A percentile compares a stretch with the other conserved stretches of the same genome.
Conservation (phyloP, 2,113 vertebrate genomes). For the human region DNA sequence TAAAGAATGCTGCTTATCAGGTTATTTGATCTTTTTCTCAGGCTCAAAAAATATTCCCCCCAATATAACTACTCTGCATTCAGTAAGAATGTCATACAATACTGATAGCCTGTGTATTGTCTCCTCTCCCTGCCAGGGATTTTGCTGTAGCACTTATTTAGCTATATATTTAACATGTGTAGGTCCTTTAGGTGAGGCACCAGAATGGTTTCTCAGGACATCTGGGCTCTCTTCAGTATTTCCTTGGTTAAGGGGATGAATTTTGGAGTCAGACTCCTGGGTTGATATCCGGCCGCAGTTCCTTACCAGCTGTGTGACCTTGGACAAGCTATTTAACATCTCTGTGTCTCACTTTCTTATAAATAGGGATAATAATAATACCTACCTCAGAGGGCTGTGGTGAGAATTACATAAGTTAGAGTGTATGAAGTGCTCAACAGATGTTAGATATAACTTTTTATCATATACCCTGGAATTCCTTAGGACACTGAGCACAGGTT, state of each 20-base stretch:
- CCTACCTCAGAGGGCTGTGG: background rate
- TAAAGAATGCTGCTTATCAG: background rate
- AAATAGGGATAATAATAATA: background rate
- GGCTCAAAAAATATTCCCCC: background rate
- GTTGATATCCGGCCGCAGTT: background rate
- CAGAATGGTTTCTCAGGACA: background rate
- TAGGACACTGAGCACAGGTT: background rate
- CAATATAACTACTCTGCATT: background rate
- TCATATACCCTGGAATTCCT: background rate
- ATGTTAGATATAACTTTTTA: background rate
- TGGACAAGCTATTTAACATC: background rate
- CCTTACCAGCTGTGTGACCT: background rate
- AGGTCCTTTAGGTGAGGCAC: background rate
- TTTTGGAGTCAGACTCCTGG: conserved; percentile 2
- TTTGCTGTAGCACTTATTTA: background rate
- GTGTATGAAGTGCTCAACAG: background rate
- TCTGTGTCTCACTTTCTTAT: background rate
- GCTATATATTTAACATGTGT: background rate
- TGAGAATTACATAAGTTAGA: background rate
- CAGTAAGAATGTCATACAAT: background rate
- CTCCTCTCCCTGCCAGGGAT: background rate
- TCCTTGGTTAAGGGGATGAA: background rate
- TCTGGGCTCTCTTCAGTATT: background rate
- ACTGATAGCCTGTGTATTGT: background rate
- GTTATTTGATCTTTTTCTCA: conserved; percentile 11